Base-by-base conservation (phyloP, 2,888 invertebrate species). In the Temnothorax rugatulus region DNA sequence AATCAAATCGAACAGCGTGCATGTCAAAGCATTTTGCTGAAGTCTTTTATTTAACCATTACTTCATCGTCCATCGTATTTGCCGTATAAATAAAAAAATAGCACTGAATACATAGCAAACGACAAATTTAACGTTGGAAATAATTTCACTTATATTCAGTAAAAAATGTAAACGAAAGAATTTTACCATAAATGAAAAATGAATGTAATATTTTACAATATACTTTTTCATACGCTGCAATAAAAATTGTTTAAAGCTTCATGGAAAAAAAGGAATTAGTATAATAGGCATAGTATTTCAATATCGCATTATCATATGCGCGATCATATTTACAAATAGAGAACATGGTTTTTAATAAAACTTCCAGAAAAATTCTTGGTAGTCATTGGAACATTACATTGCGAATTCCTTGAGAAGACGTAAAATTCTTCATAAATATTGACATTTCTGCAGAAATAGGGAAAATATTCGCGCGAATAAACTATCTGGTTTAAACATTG, bases 1-100 rank as follows among this genome's bases (percentile, higher is more conserved):
- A 69, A 79, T 79, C 47, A 57, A 79, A 69, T 66, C 54, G 41
- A 57, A 54, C 41, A 66, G 18, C 9, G 34, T 47, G 13, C 54
- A 29, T 29, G 34, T 68, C 29, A 21, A 68, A 57, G 18, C 57
- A 68, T n/a, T 79, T 69, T 38, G 18, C 38, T 34, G 2, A 69
- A 47, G 4, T 47, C 47, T 34, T 57, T 79, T 57, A 47, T 68
- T 44, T 57, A 47, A 59, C 5, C 25, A 18, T 79, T 21, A 50
- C 21, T 61, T 44, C n/a, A 54, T 66, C 29, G n/a, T 29, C 11
- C n/a, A 29, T 44, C 15, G 11, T 29, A 59, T 29, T 21, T 79
- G 34, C 25, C 54, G 7, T 34, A 44, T 29, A 7, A 68, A 25
- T 57, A 69, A 69, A 68, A 79, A 69, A 18, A 68, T 34, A 47